Evolutionary conservation across 2,797 vertebrate species (phyloP), one percentile per base, ranked within the genome.

Genomic region (Etheostoma perlongum): DNA sequence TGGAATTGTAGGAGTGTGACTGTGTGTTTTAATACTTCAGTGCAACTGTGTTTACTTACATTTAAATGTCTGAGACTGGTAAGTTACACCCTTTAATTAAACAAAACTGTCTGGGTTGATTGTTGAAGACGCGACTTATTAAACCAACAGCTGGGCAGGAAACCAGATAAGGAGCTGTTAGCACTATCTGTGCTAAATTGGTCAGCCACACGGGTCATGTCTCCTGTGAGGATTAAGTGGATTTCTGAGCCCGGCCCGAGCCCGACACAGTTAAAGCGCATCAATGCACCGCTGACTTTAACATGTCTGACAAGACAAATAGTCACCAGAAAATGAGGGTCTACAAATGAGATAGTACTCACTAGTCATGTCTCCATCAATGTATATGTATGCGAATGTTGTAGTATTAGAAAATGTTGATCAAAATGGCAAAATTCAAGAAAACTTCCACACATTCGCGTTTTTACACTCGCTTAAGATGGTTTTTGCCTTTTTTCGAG

Each of bases 91-190:
- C 73, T 85, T 67, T 88, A 88, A 91, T 90, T 89, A 89, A 88
- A 89, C 64, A 65, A 0, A 27, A 76, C 80, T 70, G 85, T 85
- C 83, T 85, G 83, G 78, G 23, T 66, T 76, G 68, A 88, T 76
- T 80, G 79, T 81, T 72, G 67, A 77, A 80, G 79, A 76, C 47
- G 79, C 79, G 30, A 65, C 44, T 85, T 76, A 81, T 85, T 87
- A 89, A 91, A 67, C 72, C 65, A 81, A 78, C 86, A 86, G 78
- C 87, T 86, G 81, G 72, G 65, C 73, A 52, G 83, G 77, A 91
- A 90, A 79, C 85, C 67, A 93, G 91, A 91, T 92, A 91, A 90
- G 84, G 59, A 75, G 76, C 47, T 0, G 60, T 83, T 65, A 25
- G 48, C 54, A 33, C 74, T 90, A 82, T 91, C 87, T 83, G 58